These are phyloP conservation scores for Phorcus lineatus DNA, from an alignment of 2,888 invertebrate genomes.

Conservation along the genomic window DNA sequence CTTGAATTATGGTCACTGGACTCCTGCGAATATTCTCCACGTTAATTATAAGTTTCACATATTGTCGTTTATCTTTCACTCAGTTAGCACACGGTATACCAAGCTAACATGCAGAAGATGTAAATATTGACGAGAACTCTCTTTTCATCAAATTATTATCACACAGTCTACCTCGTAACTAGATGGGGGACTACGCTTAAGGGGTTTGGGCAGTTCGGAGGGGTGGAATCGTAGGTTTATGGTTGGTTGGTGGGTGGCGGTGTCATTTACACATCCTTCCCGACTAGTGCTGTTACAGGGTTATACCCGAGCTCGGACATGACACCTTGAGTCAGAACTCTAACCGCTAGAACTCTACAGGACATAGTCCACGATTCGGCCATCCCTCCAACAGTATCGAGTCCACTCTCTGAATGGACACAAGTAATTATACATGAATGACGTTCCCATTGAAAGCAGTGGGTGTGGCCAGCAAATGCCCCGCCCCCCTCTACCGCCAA, in stretches of 20 bases:
- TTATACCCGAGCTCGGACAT: no score
- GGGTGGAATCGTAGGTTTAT: not conserved
- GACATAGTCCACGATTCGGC: not conserved
- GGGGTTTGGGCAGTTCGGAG: not conserved
- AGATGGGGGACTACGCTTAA: not conserved
- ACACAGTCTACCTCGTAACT: not conserved
- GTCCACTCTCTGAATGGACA: not conserved
- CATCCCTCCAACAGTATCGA: not conserved
- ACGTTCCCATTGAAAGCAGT: not conserved
- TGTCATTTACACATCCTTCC: no score
- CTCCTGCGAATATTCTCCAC: not conserved
- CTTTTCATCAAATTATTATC: not conserved
- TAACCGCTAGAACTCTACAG: not conserved
- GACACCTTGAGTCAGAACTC: not conserved
- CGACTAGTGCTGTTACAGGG: no score
- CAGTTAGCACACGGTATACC: not conserved
- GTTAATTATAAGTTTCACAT: conserved; percentile 19
- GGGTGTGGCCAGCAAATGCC: conserved; percentile 3
- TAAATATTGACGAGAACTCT: not conserved
- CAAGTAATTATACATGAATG: conserved; percentile 22
- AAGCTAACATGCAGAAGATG: not conserved
- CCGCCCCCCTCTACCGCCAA: not conserved
- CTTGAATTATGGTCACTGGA: not conserved
- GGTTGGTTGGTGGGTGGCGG: no score
- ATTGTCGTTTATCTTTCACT: not conserved